Evolutionary conservation across 2,797 vertebrate species (phyloP), one percentile per base, ranked within the genome.

Genomic region (Staurois parvus): DNA sequence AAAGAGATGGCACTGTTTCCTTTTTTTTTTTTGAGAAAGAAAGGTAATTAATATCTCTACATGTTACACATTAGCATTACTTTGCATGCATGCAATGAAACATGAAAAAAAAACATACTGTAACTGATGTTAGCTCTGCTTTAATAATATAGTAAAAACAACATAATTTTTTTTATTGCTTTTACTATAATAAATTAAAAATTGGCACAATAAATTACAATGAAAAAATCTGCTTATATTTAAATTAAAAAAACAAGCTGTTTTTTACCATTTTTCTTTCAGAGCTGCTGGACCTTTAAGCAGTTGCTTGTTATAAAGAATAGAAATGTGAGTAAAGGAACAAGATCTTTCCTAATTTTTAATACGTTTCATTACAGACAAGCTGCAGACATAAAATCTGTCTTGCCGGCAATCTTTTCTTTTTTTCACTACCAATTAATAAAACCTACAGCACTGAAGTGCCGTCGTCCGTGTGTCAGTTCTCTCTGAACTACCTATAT

Each of bases 401-500:
- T 85, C 72, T 85, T 45, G 32, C 72, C n/a, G 72, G 64, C 83
- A 84, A 52, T 72, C 77, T 42, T 73, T 62, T 85, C 37, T 48
- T 81, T 86, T 77, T 87, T 19, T 52, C 87, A 83, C 79, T 88
- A 90, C 94, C 94, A 94, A 95, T 95, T 95, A 95, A 95, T 92
- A 93, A 94, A 93, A 91, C 93, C 89, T 92, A 90, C 92, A 91
- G 89, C 91, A 94, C 90, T 95, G 95, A 95, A 95, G 94, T 93
- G 95, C 92, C 93, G 95, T 95, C 93, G 95, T 95, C 95, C 76
- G 95, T 93, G 94, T 97, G 97, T 97, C 96, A 96, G 93, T 79
- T 83, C 94, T 98, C 97, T 98, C 97, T 97, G 97, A 98, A 97
- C 97, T 98, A 99, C 97, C 97, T 99, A 97, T 98, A 99, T 99